phyloP scores from a whole-genome alignment of 2,113 vertebrate species.

The Mohoua ochrocephala region DNA sequence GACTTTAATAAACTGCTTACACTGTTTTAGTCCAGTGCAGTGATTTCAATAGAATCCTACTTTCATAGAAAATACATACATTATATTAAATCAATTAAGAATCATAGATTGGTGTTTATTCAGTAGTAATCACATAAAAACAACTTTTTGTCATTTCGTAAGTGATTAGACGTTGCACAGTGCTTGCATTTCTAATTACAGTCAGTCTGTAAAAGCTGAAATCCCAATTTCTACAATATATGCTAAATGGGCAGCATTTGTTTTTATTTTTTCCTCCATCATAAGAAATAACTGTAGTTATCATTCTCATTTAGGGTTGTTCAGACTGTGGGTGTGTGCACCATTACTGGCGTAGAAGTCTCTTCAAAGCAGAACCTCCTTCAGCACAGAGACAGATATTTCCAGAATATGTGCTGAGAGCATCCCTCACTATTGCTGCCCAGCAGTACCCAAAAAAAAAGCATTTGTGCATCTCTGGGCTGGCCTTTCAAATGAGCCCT shows the following conservation, averaged over 20 bases:
- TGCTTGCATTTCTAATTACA: constrained; percentile 55
- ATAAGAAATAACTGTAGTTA: constrained; percentile 1
- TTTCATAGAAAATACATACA: neutral
- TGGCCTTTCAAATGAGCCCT: neutral
- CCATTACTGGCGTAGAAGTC: neutral
- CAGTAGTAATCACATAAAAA: constrained; percentile 16
- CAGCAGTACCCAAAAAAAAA: neutral
- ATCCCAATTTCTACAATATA: neutral
- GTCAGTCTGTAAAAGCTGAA: constrained; percentile 32
- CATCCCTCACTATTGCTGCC: neutral
- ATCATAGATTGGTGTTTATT: constrained; percentile 24
- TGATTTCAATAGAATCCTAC: neutral
- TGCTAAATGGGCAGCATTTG: constrained; percentile 24
- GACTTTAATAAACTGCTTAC: constrained; percentile 9
- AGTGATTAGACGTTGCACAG: neutral
- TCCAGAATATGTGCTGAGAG: neutral
- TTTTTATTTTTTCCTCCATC: neutral
- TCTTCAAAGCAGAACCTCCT: neutral
- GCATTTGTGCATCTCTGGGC: neutral
- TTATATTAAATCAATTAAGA: constrained; percentile 42
- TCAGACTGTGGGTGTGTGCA: neutral
- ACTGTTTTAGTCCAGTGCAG: neutral
- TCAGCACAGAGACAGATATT: neutral
- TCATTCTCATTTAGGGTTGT: neutral
- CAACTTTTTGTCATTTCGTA: constrained; percentile 49